A percentile compares a stretch with the other conserved stretches of the same genome.
phyloP scores from a whole-genome alignment of 1,140 invertebrate genomes.

The Neocloeon triangulifer region DNA sequence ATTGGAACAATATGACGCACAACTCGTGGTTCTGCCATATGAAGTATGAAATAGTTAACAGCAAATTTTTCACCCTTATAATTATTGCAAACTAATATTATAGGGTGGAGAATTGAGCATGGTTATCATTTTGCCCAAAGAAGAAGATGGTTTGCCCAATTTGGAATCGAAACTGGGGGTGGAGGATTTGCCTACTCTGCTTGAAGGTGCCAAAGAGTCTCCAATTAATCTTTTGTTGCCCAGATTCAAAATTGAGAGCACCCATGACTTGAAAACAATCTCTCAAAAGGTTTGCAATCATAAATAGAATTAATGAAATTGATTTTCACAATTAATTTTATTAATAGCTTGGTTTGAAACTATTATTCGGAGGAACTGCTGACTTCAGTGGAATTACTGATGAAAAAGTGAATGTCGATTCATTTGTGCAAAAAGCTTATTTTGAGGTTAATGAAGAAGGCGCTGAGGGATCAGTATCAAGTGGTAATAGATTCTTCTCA shows the following conservation, averaged over 20 bases:
- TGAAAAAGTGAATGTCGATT: conserved; percentile 17
- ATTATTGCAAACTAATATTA: too few relatives aligned
- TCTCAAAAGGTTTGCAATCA: conserved; percentile 26
- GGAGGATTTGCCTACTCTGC: conserved; percentile 13
- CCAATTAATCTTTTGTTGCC: conserved; percentile 29
- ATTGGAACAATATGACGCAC: too few relatives aligned
- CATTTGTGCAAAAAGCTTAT: conserved; percentile 46
- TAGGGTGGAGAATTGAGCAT: too few relatives aligned
- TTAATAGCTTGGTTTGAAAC: conserved; percentile 32
- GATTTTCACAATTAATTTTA: conserved; percentile 6
- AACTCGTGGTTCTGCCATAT: too few relatives aligned
- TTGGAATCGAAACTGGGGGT: conserved; percentile 20
- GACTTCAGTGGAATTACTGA: conserved; percentile 29
- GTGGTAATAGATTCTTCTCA: too few relatives aligned
- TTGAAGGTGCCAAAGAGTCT: too few relatives aligned
- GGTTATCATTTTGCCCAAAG: conserved; percentile 15
- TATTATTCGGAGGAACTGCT: conserved; percentile 26
- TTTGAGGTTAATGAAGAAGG: conserved; percentile 55
- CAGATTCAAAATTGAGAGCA: conserved; percentile 30
- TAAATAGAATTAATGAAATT: too few relatives aligned
- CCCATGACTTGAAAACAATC: conserved; percentile 21
- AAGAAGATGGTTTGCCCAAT: conserved; percentile 10
- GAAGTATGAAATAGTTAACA: too few relatives aligned
- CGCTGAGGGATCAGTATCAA: conserved; percentile 48
- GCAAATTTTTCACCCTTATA: too few relatives aligned